These are phyloP conservation scores for Orcinus orca DNA, from an alignment of 2,113 vertebrate genomes.

Conservation along the genomic window DNA sequence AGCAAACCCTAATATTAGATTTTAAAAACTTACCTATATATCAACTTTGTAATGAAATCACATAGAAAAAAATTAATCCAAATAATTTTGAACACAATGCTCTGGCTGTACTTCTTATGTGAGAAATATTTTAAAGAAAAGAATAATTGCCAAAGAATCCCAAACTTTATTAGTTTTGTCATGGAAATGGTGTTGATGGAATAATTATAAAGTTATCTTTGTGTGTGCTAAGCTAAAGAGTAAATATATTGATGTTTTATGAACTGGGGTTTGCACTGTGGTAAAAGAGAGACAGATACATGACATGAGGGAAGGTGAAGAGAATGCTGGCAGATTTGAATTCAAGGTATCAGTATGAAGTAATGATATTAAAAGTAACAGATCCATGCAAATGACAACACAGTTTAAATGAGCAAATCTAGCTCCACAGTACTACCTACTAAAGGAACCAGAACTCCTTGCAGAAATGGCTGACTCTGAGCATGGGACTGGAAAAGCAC, in stretches of 20 bases:
- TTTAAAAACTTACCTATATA: not conserved
- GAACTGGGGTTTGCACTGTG: not conserved
- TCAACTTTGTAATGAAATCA: not conserved
- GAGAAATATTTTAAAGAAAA: not conserved
- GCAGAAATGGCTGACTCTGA: not conserved
- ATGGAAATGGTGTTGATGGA: not conserved
- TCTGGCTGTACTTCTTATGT: not conserved
- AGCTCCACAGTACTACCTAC: not conserved
- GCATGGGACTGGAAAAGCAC: not conserved
- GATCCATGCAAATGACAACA: not conserved
- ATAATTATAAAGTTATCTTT: slow-evolving; percentile 17
- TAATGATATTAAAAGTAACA: not conserved
- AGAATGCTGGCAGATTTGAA: not conserved
- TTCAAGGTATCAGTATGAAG: not conserved
- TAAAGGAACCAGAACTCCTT: not conserved
- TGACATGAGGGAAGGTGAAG: not conserved
- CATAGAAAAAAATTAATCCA: not conserved
- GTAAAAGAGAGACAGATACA: not conserved
- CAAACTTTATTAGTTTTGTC: not conserved
- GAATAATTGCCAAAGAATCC: not conserved
- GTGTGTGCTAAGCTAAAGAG: not conserved
- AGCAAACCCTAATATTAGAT: not conserved
- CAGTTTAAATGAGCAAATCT: not conserved
- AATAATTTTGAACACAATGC: not conserved
- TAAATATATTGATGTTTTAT: not conserved